phyloP scores from a whole-genome alignment of 2,888 invertebrate genomes.

The Autographa gamma region DNA sequence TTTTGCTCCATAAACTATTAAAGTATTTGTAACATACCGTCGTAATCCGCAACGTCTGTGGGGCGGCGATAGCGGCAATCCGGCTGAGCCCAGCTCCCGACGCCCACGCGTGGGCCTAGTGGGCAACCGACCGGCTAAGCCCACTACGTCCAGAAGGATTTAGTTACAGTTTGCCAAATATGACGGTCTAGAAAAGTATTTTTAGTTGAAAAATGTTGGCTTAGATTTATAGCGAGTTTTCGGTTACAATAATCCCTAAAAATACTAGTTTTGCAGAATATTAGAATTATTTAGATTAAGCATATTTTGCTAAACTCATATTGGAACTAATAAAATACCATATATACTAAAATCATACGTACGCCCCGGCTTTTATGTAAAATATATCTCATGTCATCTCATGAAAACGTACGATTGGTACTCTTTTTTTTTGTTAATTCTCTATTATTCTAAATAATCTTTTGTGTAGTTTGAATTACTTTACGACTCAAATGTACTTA shows the following conservation, averaged over 20 bases:
- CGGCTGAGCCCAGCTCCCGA: slow-evolving; percentile 14
- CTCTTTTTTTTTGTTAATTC: no score
- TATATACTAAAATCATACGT: no score
- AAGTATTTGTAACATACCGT: slow-evolving; percentile 8
- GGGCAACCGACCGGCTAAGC: slow-evolving; percentile 25
- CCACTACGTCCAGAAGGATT: slow-evolving; percentile 27
- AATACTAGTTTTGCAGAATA: no score
- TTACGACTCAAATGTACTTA: no score
- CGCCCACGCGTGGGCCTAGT: slow-evolving; percentile 23
- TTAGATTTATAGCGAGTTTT: not conserved
- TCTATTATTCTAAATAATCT: no score
- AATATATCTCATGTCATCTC: no score
- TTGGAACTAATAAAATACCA: no score
- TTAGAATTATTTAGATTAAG: no score
- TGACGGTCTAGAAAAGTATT: slow-evolving; percentile 24
- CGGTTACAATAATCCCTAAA: not conserved
- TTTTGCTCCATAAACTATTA: not conserved
- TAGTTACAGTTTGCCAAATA: slow-evolving; percentile 34
- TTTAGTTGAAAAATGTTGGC: slow-evolving; percentile 29
- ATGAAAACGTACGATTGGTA: no score
- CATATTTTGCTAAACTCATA: no score
- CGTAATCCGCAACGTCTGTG: slow-evolving; percentile 13
- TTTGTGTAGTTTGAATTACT: no score
- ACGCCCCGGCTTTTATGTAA: no score
- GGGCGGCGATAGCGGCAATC: slow-evolving; percentile 32